A percentile compares a stretch with the other conserved stretches of the same genome.
Evolutionary conservation across 1,140 invertebrate genomes (phyloP).

Genomic region (Habropoda laboriosa): DNA sequence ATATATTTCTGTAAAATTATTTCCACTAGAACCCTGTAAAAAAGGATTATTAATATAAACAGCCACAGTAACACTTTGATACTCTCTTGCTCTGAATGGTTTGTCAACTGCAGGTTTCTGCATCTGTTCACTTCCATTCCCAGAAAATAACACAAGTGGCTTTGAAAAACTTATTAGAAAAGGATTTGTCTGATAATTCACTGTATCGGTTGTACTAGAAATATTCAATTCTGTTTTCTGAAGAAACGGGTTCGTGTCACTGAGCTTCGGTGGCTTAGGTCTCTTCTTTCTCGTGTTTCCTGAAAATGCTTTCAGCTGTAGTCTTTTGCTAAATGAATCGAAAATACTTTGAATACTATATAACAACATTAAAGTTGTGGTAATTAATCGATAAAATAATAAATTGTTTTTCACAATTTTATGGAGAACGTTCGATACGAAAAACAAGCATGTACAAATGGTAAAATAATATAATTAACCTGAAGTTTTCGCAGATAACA

Average conservation of each 20-base stretch:
- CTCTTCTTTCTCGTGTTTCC: slow-evolving; percentile 12
- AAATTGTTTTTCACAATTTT: background rate
- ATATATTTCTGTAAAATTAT: background rate
- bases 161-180: background rate
- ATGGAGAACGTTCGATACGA: background rate
- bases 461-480: slow-evolving; percentile 22
- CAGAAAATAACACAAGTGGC: background rate
- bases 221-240: no score
- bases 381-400: background rate
- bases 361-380: no score
- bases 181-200: background rate
- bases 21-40: background rate
- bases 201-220: no score
- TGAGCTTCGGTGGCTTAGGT: background rate
- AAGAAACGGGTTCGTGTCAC: slow-evolving; percentile 11
- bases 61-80: background rate
- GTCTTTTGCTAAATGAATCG: background rate
- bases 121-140: background rate
- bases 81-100: no score
- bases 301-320: slow-evolving; percentile 14
- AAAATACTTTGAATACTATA: background rate
- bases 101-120: background rate
- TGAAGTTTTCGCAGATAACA: slow-evolving; percentile 1
- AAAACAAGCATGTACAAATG: background rate
- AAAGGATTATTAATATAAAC: background rate